Evolutionary conservation across 2,113 vertebrate species (phyloP), one percentile per base, ranked within the genome.

Genomic region (Fulmarus glacialis): DNA sequence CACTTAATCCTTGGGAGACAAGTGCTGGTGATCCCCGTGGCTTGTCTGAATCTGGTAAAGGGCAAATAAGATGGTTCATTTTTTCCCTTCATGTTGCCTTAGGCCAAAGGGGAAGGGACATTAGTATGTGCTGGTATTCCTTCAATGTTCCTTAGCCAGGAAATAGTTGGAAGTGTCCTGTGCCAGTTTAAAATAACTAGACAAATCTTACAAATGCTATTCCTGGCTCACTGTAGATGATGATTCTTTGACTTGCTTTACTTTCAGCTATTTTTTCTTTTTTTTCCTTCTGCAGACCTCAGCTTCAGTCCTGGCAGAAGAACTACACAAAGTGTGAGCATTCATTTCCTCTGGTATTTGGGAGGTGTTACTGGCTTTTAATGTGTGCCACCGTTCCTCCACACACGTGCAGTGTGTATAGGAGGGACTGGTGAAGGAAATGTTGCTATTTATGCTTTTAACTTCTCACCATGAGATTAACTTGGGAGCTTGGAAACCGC

Each of bases 301-400:
- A 1, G 98, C 98, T 96, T 98, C 99, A 96, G 99, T 98, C 95
- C 98, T 99, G 97, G 99, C 99, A 95, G 99, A 99, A 94, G 99
- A 99, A 94, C 98, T 99, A 71, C 99, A 99, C 97, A 99, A 99
- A 98, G 99, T 99, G 99, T 99, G 98, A 99, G 99, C 94, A 77
- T 94, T 87, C 60, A 9, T 97, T 98, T 95, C 82, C 56, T 62
- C 40, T 87, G 53, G 84, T 95, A 29, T 95, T 4, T 73, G 85
- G 78, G 88, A 70, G 53, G 42, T 63, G 58, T 77, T 64, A 13
- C 32, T 67, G 62, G 24, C 22, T 72, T 30, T 63, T 48, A 53
- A 18, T 30, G 29, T 9, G 6, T 30, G 22, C 47, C 50, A 6
- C 60, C 66, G 67, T 59, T 75, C 34, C 56, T 84, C n/a, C 16